Evolutionary conservation across 2,888 invertebrate species (phyloP).

Genomic region (Epirrita christyi): DNA sequence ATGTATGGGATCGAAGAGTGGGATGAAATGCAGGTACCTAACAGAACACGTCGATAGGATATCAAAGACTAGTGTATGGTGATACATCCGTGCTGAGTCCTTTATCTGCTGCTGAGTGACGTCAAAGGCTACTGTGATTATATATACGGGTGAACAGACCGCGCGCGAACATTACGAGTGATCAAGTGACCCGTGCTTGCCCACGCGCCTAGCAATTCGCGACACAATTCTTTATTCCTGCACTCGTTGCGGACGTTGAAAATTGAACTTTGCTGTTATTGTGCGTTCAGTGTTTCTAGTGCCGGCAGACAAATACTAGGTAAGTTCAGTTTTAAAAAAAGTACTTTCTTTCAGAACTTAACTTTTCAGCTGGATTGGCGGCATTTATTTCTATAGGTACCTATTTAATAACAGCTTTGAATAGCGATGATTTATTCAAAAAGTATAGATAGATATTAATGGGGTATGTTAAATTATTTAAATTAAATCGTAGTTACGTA

Average conservation of each 20-base stretch:
- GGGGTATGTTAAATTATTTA: too few relatives aligned
- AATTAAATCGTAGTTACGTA: constrained; percentile 3
- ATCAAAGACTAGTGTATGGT: constrained; percentile 1
- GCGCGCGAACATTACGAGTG: constrained; percentile 76
- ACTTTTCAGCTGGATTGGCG: too few relatives aligned
- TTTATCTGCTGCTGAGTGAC: constrained; percentile 64
- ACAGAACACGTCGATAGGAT: constrained; percentile 34
- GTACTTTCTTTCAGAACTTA: too few relatives aligned
- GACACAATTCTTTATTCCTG: constrained; percentile 44
- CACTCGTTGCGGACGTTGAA: constrained; percentile 45
- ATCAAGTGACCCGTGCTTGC: constrained; percentile 64
- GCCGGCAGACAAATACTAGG: constrained; percentile 51
- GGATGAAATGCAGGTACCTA: constrained; percentile 21
- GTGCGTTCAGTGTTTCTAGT: constrained; percentile 64
- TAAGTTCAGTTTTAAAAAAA: constrained; percentile 50
- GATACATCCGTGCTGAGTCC: constrained; percentile 40
- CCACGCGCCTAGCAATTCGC: constrained; percentile 60
- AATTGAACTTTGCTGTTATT: constrained; percentile 40
- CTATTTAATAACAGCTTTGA: neutral
- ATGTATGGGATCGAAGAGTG: neutral
- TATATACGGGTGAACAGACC: constrained; percentile 68
- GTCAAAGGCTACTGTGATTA: constrained; percentile 61
- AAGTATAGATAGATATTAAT: too few relatives aligned
- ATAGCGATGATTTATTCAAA: neutral
- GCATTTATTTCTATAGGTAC: too few relatives aligned